Base-by-base conservation (phyloP, 1,140 invertebrate species). In the Drosophila busckii region DNA sequence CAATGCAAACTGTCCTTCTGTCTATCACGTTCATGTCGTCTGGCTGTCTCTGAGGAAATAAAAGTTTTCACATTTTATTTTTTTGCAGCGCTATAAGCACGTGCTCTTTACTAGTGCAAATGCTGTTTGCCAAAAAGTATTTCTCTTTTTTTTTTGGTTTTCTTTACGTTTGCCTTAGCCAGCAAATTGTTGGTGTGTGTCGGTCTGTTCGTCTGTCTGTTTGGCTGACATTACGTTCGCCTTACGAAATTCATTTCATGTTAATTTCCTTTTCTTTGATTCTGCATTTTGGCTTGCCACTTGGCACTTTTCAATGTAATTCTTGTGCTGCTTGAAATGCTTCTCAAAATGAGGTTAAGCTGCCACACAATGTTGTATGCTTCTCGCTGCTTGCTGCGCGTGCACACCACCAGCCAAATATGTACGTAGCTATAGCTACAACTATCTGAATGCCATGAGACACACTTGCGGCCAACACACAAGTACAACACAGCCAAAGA, bases 241-340 rank as follows among this genome's bases (percentile, higher is more conserved):
- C 50, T 54, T 73, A 64, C 58, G 75, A 73, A 73, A 80, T 65
- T 68, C 73, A 60, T 69, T 64, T 82, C 75, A 80, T 82, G 73
- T 82, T 80, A 73, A 80, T 78, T 78, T 80, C 67, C 67, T 69
- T 78, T 67, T 60, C 75, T 80, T 82, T 82, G 69, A 80, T 80
- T 78, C 82, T 69, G 49, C 71, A 54, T 66, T n/a, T 66, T 75
- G 48, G 52, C 73, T 61, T 70, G 59, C 45, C 59, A 49, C 32
- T 64, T 52, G 70, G 58, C 70, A 55, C 32, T 62, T 49, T 75
- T 73, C 56, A 69, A 69, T 73, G 70, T 69, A 73, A 75, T 75
- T 75, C 60, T 75, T 75, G 44, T 42, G 49, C 59, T 44, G 45
- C 48, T 58, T 26, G 53, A 42, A 52, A 59, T 67, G 52, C 41